Evolutionary conservation across 2,797 vertebrate species (phyloP).

Genomic region (Chiroxiphia lanceolata): DNA sequence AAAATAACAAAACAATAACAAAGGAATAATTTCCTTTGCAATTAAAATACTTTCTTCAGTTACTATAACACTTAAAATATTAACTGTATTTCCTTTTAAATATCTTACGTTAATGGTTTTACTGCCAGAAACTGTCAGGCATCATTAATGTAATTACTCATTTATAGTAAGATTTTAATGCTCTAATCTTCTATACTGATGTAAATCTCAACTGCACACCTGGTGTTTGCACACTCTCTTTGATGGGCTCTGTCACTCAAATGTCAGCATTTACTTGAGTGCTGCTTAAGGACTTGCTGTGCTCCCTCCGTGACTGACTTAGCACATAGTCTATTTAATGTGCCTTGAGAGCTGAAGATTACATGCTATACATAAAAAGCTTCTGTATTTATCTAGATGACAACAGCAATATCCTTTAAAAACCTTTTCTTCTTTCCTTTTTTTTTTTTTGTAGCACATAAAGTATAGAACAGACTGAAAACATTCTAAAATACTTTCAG

Average conservation of each 20-base stretch:
- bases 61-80: not conserved
- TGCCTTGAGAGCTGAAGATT: not conserved
- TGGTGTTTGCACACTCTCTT: slow-evolving; percentile 47
- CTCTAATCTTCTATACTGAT: slow-evolving; percentile 52
- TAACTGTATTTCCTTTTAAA: not conserved
- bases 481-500: not conserved
- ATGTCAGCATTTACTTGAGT: slow-evolving; percentile 32
- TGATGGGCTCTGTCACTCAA: slow-evolving; percentile 51
- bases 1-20: no score
- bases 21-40: not conserved
- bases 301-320: not conserved
- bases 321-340: slow-evolving; percentile 5
- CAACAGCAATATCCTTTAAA: not conserved
- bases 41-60: not conserved
- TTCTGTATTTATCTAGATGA: not conserved
- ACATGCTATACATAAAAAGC: not conserved
- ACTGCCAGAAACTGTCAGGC: slow-evolving; percentile 44
- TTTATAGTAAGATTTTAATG: slow-evolving; percentile 55
- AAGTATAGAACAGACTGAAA: not conserved
- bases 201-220: slow-evolving; percentile 54
- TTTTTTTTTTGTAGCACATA: not conserved
- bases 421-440: not conserved
- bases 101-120: slow-evolving; percentile 15
- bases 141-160: slow-evolving; percentile 37
- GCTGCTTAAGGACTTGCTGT: slow-evolving; percentile 6